A percentile compares a stretch with the other conserved stretches of the same genome.
phyloP scores from a whole-genome alignment of 2,888 invertebrate species.

The Acrocyrtus sp. region DNA sequence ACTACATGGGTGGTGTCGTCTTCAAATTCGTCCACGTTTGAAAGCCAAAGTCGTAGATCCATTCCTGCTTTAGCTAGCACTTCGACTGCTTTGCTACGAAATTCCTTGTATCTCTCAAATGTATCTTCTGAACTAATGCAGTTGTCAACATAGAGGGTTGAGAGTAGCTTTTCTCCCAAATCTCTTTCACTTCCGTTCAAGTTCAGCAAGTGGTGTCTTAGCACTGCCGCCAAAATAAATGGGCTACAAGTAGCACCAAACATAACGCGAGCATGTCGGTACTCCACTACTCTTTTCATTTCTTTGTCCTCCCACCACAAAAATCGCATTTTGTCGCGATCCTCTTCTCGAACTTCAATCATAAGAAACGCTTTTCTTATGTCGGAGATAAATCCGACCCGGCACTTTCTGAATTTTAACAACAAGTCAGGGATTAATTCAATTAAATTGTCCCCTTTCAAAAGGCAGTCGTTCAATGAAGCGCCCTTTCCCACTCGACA shows the following conservation, averaged over 20 bases:
- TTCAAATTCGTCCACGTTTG: not conserved
- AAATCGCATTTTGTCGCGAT: slow-evolving; percentile 35
- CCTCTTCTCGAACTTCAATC: slow-evolving; percentile 13
- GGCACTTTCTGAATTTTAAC: slow-evolving; percentile 40
- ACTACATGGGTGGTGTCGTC: not conserved
- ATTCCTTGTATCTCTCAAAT: slow-evolving; percentile 1
- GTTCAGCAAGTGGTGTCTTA: slow-evolving; percentile 1
- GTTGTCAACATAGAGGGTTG: slow-evolving; percentile 22
- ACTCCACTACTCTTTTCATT: not conserved
- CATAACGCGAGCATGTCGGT: slow-evolving; percentile 12
- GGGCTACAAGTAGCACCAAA: slow-evolving; percentile 25
- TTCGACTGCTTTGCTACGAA: not conserved
- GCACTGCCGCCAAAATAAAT: slow-evolving; percentile 11
- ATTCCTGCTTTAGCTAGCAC: not conserved
- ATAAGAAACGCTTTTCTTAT: slow-evolving; percentile 48
- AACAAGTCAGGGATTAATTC: slow-evolving; percentile 45
- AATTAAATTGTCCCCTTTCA: slow-evolving; percentile 51
- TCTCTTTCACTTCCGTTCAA: not conserved
- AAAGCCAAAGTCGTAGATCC: slow-evolving; percentile 28
- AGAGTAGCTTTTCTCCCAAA: slow-evolving; percentile 6
- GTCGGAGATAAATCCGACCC: slow-evolving; percentile 36
- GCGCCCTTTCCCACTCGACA: slow-evolving; percentile 28
- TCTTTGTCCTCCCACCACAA: slow-evolving; percentile 35
- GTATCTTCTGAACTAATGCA: slow-evolving; percentile 15
- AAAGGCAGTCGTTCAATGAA: slow-evolving; percentile 55